Evolutionary conservation across 2,888 invertebrate genomes (phyloP).

Genomic region (Lycophotia porphyrea): DNA sequence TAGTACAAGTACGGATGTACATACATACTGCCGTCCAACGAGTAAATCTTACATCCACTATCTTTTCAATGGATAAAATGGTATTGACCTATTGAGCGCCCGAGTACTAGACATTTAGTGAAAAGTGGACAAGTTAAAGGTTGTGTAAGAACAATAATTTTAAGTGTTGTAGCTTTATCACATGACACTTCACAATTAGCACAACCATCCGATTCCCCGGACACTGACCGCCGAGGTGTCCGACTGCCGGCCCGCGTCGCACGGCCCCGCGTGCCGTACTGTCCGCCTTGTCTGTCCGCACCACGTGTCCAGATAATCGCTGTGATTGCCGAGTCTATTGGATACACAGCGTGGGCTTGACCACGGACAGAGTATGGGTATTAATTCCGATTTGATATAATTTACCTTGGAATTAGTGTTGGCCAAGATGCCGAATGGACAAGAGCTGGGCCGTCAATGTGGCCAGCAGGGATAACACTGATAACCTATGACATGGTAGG

Average conservation of each 20-base stretch:
- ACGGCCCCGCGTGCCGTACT: conserved; percentile 39
- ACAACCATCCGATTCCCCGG: conserved; percentile 16
- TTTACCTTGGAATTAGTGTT: conserved; percentile 45
- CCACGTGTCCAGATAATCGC: conserved; percentile 48
- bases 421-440: not conserved
- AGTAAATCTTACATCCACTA: not conserved
- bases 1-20: not conserved
- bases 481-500: not conserved
- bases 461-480: not conserved
- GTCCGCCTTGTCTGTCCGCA: conserved; percentile 29
- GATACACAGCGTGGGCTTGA: conserved; percentile 43
- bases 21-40: not conserved
- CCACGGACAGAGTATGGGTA: conserved; percentile 32
- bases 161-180: not conserved
- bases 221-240: conserved; percentile 15
- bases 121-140: not conserved
- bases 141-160: not conserved
- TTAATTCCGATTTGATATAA: conserved; percentile 48
- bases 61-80: not conserved
- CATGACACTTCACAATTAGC: conserved; percentile 27
- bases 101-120: not conserved
- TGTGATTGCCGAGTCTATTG: conserved; percentile 39
- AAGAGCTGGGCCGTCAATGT: not conserved
- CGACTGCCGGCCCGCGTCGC: conserved; percentile 28
- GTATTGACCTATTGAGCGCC: not conserved